Percentiles rank a stretch among this genome's conserved stretches.
Conservation (phyloP, 53 echinoderm and acorn worm genomes). For the Holothuria leucospilota region DNA sequence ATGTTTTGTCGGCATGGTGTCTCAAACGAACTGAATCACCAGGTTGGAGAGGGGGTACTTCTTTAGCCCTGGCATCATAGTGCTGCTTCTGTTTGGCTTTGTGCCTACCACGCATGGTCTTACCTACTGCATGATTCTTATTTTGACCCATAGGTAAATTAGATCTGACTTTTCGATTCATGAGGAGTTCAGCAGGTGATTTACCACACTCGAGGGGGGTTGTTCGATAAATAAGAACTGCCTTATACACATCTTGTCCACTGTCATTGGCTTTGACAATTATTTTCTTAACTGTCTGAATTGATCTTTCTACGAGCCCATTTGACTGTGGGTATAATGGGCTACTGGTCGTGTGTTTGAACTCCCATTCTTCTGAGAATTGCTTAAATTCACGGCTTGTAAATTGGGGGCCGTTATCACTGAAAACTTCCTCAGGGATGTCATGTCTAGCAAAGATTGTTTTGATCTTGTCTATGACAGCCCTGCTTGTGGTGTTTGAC, state of each 20-base stretch:
- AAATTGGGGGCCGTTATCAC: constrained; percentile 49
- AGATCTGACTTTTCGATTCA: constrained; percentile 39
- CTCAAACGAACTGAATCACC: constrained; percentile 8
- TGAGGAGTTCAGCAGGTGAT: constrained; percentile 67
- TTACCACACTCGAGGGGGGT: constrained; percentile 63
- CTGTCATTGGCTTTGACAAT: constrained; percentile 37
- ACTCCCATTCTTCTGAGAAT: constrained; percentile 44
- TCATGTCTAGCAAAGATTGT: constrained; percentile 49
- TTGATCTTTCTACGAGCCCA: constrained; percentile 53
- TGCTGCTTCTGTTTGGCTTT: neutral
- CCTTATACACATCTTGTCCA: constrained; percentile 44
- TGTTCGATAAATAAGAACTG: constrained; percentile 45
- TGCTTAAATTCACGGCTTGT: constrained; percentile 30
- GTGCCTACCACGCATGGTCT: neutral
- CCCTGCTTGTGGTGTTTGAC: constrained; percentile 23
- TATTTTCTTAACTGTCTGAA: constrained; percentile 38
- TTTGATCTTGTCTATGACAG: constrained; percentile 40
- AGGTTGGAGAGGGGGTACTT: neutral
- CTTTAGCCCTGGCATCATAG: neutral
- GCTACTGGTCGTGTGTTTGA: constrained; percentile 56
- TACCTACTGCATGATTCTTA: neutral
- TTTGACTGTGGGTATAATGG: constrained; percentile 61
- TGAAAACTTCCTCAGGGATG: constrained; percentile 28
- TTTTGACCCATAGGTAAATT: constrained; percentile 31
- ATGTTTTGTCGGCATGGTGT: neutral